phyloP scores from a whole-genome alignment of 2,888 invertebrate species.

The Pycnomerus fuliginosus region DNA sequence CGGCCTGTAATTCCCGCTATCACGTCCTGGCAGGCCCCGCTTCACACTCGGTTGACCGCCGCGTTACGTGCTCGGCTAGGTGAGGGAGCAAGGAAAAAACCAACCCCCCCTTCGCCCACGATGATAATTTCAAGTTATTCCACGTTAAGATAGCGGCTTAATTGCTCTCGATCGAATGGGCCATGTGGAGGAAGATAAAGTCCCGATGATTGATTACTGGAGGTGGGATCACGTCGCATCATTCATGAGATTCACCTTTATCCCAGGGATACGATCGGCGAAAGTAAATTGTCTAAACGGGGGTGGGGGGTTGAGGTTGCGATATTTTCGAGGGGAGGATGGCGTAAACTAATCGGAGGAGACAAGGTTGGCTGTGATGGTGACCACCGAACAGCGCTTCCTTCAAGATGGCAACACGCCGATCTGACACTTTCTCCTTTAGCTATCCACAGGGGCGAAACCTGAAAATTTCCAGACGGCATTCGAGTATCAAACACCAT shows the following conservation, averaged over 20 bases:
- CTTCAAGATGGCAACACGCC: constrained; percentile 39
- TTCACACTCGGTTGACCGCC: constrained; percentile 46
- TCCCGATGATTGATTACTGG: constrained; percentile 36
- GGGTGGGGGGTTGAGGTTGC: no score
- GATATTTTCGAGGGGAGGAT: background rate
- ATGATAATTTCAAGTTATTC: no score
- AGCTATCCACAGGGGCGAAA: constrained; percentile 30
- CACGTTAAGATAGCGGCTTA: no score
- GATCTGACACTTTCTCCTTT: constrained; percentile 38
- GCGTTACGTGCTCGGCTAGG: constrained; percentile 43
- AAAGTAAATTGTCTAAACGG: no score
- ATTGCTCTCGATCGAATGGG: no score
- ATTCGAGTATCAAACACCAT: no score
- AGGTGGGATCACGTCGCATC: constrained; percentile 38
- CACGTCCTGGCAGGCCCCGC: constrained; percentile 48
- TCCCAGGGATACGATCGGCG: no score
- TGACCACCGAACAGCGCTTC: constrained; percentile 44
- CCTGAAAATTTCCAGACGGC: no score
- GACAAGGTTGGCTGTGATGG: constrained; percentile 35
- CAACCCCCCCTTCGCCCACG: no score
- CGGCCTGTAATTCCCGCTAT: constrained; percentile 53
- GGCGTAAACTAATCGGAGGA: constrained; percentile 8
- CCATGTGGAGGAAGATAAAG: constrained; percentile 16
- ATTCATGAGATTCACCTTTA: constrained; percentile 43
- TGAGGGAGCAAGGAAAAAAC: constrained; percentile 18